Base-by-base conservation (phyloP, 2,888 invertebrate genomes). In the Eupithecia dodoneata region DNA sequence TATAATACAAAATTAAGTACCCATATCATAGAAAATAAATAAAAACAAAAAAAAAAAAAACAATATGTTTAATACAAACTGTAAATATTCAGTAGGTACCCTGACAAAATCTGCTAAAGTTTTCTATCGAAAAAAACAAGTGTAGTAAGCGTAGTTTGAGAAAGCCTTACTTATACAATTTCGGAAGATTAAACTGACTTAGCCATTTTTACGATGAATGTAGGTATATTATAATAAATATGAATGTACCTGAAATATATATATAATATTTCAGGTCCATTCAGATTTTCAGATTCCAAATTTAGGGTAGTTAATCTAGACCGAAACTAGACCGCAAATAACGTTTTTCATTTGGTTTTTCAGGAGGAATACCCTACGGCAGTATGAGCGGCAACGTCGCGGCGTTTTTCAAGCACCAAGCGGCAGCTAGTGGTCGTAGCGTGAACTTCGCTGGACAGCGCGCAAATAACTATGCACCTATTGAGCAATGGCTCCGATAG, bases 321-420 rank as follows among this genome's bases (percentile, higher is more conserved):
- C 55, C n/a, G 55, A n/a, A 55, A 55, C 55, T 15, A n/a, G 55
- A 55, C 3, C 7, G 3, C 2, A n/a, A 52, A 66, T 45, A 18
- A 71, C 72, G 15, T n/a, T 65, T 45, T 45, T 65, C 65, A 44
- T 42, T 67, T 66, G 66, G 15, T 49, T 67, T 73, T 73, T 69
- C 90, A 96, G 96, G 96, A 80, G 96, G 96, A 0, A 96, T 96
- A 63, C 96, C 96, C 0, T 96, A 96, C 79, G 96, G 96, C 63
- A 96, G 96, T 83, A 89, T 96, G 82, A 96, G 96, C 69, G 96
- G 96, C 0, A 95, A 95, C 84, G 91, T 96, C 2, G 95, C 95
- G 0, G 95, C 94, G 71, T 96, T 93, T 82, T 95, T 90, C 75
- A 89, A 82, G 49, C 85, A 84, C 5, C 88, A 84, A 72, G 87